Conservation (phyloP, 2,113 vertebrate species). For the Nanorana parkeri region DNA sequence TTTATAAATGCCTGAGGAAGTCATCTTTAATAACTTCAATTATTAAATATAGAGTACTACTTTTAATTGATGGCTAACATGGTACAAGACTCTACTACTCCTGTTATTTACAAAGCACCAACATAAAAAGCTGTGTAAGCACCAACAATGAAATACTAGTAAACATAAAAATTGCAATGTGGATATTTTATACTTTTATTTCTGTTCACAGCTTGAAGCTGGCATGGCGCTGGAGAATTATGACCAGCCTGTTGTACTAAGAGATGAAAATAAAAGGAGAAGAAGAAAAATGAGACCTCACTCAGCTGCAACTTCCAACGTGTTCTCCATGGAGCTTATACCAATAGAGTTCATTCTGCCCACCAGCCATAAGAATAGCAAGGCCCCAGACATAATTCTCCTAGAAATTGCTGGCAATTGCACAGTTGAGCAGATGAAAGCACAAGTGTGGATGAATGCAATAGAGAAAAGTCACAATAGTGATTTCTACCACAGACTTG, state of each 20-base stretch:
- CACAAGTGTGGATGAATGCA: constrained; percentile 91
- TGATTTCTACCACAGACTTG: constrained; percentile 87
- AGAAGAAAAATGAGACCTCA: constrained; percentile 90
- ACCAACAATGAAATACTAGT: too few relatives aligned
- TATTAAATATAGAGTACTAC: too few relatives aligned
- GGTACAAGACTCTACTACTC: too few relatives aligned
- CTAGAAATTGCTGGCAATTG: constrained; percentile 90
- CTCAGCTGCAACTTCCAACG: constrained; percentile 68
- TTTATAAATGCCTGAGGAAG: too few relatives aligned
- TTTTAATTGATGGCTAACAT: too few relatives aligned
- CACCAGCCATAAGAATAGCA: constrained; percentile 77
- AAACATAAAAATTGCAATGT: too few relatives aligned
- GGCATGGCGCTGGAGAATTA: constrained; percentile 85
- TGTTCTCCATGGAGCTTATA: constrained; percentile 84
- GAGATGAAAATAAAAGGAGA: constrained; percentile 81
- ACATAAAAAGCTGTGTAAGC: too few relatives aligned
- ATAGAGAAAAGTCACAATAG: constrained; percentile 81
- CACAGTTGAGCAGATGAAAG: constrained; percentile 94
- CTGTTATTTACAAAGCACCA: too few relatives aligned
- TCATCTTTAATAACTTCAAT: too few relatives aligned
- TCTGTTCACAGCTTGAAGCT: constrained; percentile 64
- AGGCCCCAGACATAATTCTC: constrained; percentile 73
- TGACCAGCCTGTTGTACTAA: constrained; percentile 79
- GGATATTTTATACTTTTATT: constrained; percentile 40
- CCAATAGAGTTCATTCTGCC: constrained; percentile 90